These are phyloP conservation scores for Vicugna pacos DNA, from an alignment of 2,113 vertebrate species.

Conservation along the genomic window DNA sequence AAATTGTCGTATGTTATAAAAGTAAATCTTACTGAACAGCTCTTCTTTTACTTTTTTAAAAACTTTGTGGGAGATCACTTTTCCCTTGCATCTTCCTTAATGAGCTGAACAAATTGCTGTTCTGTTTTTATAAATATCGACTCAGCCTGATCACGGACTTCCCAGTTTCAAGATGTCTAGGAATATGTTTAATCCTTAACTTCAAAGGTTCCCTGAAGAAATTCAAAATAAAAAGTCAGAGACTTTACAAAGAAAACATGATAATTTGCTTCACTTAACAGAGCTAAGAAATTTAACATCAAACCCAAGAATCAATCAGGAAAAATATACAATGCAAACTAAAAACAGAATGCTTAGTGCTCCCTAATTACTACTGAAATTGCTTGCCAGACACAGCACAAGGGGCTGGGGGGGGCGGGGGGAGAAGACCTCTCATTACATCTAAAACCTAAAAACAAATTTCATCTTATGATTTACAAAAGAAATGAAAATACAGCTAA, in stretches of 20 bases:
- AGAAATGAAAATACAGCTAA: constrained; percentile 50
- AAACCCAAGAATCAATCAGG: neutral
- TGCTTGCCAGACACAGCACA: neutral
- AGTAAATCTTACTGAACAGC: neutral
- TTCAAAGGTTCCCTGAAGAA: constrained; percentile 44
- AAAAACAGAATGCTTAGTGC: neutral
- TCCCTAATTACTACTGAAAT: neutral
- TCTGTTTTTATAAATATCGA: constrained; percentile 2
- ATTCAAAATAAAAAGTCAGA: constrained; percentile 33
- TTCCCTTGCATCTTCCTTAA: neutral
- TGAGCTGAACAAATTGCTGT: neutral
- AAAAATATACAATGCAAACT: neutral
- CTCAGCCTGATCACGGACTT: neutral
- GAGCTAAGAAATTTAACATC: constrained; percentile 27
- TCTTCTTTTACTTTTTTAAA: constrained; percentile 39
- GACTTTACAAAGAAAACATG: neutral
- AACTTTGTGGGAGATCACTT: neutral
- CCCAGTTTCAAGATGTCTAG: neutral
- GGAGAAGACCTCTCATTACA: neutral
- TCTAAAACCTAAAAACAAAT: constrained; percentile 35
- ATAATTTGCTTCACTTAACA: neutral
- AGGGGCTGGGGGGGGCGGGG: accelerated
- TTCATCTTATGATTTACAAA: neutral
- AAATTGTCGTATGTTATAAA: constrained; percentile 34
- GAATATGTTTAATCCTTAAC: constrained; percentile 38